phyloP scores from a whole-genome alignment of 2,113 vertebrate species.

The Hippocampus barbouri region DNA sequence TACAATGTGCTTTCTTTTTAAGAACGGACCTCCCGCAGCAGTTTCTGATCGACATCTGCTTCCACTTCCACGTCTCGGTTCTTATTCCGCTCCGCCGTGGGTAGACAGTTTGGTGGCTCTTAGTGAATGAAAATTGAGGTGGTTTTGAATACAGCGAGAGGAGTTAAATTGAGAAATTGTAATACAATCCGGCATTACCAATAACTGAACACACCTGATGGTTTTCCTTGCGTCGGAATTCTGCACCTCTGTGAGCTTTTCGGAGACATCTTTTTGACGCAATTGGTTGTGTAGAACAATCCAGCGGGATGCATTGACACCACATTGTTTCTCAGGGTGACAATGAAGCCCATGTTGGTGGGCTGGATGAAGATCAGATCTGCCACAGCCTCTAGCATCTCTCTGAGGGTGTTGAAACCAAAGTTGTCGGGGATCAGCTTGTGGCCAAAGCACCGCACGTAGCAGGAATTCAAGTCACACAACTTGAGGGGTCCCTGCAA shows the following conservation, averaged over 20 bases:
- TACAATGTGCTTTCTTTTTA: background rate
- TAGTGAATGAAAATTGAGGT: background rate
- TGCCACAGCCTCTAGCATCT: conserved; percentile 73
- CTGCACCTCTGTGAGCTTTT: background rate
- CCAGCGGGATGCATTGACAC: background rate
- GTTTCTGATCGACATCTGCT: conserved; percentile 6
- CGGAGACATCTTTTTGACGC: background rate
- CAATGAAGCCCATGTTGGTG: conserved; percentile 75
- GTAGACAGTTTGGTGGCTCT: background rate
- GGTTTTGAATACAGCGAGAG: background rate
- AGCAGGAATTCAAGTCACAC: conserved; percentile 75
- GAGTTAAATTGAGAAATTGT: background rate
- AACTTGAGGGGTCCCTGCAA: conserved; percentile 75
- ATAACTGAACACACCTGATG: background rate
- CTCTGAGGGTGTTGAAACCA: conserved; percentile 81
- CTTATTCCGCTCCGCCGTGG: background rate
- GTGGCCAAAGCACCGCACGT: conserved; percentile 74
- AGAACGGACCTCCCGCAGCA: background rate
- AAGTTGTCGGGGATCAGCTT: conserved; percentile 71
- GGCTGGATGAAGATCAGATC: conserved; percentile 77
- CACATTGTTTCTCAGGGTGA: conserved; percentile 68
- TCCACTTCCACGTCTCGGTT: background rate
- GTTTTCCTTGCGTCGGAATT: conserved; percentile 5
- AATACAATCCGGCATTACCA: background rate
- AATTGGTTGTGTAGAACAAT: background rate